Percentiles rank a stretch among this genome's conserved stretches.
phyloP scores from a whole-genome alignment of 2,888 invertebrate genomes.

The Drosophila imparisetae region DNA sequence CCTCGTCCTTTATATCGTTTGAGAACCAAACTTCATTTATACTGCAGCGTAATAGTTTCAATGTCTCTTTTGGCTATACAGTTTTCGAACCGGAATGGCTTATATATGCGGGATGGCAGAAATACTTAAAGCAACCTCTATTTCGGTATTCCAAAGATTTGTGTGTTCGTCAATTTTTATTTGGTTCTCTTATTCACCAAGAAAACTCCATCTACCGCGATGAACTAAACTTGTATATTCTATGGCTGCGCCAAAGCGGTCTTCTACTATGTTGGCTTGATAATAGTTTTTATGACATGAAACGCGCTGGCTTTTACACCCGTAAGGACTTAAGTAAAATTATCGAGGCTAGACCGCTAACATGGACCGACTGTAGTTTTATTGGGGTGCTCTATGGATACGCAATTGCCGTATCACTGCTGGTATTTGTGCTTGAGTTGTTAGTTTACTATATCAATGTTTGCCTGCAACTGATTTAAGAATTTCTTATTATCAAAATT shows the following conservation, averaged over 20 bases:
- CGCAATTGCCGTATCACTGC: conserved; percentile 3
- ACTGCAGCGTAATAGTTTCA: conserved; percentile 32
- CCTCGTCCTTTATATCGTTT: conserved; percentile 40
- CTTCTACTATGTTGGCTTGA: conserved; percentile 16
- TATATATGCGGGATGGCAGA: conserved; percentile 25
- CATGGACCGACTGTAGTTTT: conserved; percentile 25
- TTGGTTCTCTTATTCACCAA: conserved; percentile 12
- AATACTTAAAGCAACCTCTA: conserved; percentile 37
- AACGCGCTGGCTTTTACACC: conserved; percentile 12
- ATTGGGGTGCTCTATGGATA: conserved; percentile 23
- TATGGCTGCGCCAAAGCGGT: conserved; percentile 33
- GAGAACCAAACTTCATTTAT: conserved; percentile 15
- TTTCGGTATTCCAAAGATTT: conserved; percentile 53
- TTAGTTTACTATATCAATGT: conserved; percentile 28
- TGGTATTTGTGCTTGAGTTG: conserved; percentile 47
- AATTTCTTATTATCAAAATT: too few relatives aligned
- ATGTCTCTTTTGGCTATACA: conserved; percentile 49
- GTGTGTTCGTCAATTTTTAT: conserved; percentile 20
- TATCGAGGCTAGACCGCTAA: conserved; percentile 9
- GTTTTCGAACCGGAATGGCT: conserved; percentile 37
- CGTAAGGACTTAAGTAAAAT: conserved; percentile 24
- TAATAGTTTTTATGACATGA: conserved; percentile 22
- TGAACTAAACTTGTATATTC: conserved; percentile 5
- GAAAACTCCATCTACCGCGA: conserved; percentile 39
- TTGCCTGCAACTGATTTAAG: conserved; percentile 24